Evolutionary conservation across 2,797 vertebrate species (phyloP), one percentile per base, ranked within the genome.

Genomic region (Todus mexicanus): DNA sequence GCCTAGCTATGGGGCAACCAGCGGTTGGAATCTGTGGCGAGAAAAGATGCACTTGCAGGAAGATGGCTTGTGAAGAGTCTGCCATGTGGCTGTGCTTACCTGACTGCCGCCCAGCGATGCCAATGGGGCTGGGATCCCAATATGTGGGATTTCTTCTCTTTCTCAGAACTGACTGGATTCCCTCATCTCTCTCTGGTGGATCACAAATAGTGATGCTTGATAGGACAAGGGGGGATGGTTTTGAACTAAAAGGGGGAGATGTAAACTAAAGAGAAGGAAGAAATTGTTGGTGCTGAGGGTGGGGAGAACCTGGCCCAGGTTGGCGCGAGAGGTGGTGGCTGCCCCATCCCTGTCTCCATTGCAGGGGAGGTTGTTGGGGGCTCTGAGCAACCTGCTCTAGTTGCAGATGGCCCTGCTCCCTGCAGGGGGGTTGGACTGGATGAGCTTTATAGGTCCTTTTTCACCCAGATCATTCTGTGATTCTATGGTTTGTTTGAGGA

Each of bases 1-100:
- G 84, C n/a, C 22, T 89, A 86, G 77, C 65, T 40, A 40, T 40
- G 84, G 94, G 89, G 74, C 63, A 93, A 68, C 20, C 66, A 54
- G 54, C 22, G 50, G 26, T 80, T 84, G 89, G 83, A 81, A 93
- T 59, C 25, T 20, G 15, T 3, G 2, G 33, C 1, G 10, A 60
- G 71, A 33, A 86, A 80, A 42, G 82, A 25, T 26, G 63, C 10
- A 4, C n/a, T 76, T 86, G 66, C 60, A 73, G 59, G 66, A 42
- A 37, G n/a, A 78, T n/a, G 72, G 13, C 59, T 92, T 91, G 31
- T 13, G 33, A 47, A 64, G 59, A 35, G 23, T 48, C 40, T 71
- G 59, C 38, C 6, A 19, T 2, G 14, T 23, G 15, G 25, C 89
- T 37, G 23, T 5, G 14, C 57, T 65, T 56, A 59, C 63, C 63